Evolutionary conservation across 2,888 invertebrate genomes (phyloP).

Genomic region (Geotrupes spiniger): DNA sequence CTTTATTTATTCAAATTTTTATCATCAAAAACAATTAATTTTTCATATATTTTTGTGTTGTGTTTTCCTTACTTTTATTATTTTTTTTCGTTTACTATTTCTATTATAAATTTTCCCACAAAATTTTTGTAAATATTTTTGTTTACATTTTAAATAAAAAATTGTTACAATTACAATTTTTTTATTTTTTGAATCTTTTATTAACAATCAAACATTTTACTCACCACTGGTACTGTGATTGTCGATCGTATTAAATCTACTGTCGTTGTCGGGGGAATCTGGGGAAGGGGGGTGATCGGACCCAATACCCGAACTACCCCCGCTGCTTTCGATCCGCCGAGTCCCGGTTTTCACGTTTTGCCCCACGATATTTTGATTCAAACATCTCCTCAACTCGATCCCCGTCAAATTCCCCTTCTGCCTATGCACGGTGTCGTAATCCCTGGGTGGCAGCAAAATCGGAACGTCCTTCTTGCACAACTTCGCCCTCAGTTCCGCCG

Average conservation of each 20-base stretch:
- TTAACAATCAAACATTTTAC: slow-evolving; percentile 17
- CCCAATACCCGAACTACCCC: slow-evolving; percentile 85
- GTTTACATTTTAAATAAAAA: too few species aligned
- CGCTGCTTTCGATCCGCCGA: slow-evolving; percentile 48
- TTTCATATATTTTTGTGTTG: too few species aligned
- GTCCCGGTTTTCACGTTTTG: slow-evolving; percentile 46
- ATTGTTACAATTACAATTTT: too few species aligned
- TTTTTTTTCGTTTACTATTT: too few species aligned
- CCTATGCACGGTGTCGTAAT: slow-evolving; percentile 90
- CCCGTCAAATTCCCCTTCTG: slow-evolving; percentile 72
- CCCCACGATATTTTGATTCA: slow-evolving; percentile 68
- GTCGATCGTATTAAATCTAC: slow-evolving; percentile 52
- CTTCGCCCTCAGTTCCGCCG: slow-evolving; percentile 84
- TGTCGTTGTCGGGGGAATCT: slow-evolving; percentile 53
- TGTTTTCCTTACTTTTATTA: too few species aligned
- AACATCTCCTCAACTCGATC: slow-evolving; percentile 66
- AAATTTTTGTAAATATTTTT: too few species aligned
- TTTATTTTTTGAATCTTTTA: too few species aligned
- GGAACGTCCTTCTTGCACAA: slow-evolving; percentile 60
- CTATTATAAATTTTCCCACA: too few species aligned
- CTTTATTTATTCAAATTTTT: too few species aligned
- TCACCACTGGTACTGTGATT: slow-evolving; percentile 53
- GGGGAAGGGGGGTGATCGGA: slow-evolving; percentile 86
- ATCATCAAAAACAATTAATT: too few species aligned
- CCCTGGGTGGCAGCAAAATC: slow-evolving; percentile 85